A percentile compares a stretch with the other conserved stretches of the same genome.
phyloP scores from a whole-genome alignment of 1,140 invertebrate species.

The Drosophila malerkotliana region DNA sequence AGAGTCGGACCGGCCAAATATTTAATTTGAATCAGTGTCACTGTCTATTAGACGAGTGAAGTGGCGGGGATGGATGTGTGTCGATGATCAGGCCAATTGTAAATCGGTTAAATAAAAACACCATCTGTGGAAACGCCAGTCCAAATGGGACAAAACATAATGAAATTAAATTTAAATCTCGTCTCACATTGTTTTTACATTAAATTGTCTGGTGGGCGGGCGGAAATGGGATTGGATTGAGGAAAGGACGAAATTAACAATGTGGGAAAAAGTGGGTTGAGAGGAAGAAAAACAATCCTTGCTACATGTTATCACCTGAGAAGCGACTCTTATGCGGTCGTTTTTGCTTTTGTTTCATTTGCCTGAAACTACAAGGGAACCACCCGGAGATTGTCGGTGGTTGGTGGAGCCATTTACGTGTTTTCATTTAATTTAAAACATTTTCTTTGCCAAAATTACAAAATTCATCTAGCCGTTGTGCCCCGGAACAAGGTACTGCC shows the following conservation, averaged over 20 bases:
- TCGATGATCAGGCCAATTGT: slow-evolving; percentile 43
- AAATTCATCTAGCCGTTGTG: slow-evolving; percentile 35
- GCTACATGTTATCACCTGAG: slow-evolving; percentile 41
- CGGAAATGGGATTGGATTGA: slow-evolving; percentile 3
- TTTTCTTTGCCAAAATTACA: slow-evolving; percentile 77
- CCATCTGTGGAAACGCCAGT: slow-evolving; percentile 1
- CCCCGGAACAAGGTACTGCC: neutral
- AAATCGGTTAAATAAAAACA: slow-evolving; percentile 46
- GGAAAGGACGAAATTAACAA: slow-evolving; percentile 19
- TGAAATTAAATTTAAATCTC: slow-evolving; percentile 34
- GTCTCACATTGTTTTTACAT: slow-evolving; percentile 20
- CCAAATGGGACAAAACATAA: slow-evolving; percentile 5
- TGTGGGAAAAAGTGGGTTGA: slow-evolving; percentile 10
- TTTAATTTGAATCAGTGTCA: slow-evolving; percentile 82
- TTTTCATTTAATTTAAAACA: slow-evolving; percentile 82
- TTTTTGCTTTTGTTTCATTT: slow-evolving; percentile 78
- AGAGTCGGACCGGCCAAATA: slow-evolving; percentile 53
- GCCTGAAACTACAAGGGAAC: slow-evolving; percentile 65
- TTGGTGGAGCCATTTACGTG: slow-evolving; percentile 38
- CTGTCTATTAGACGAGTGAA: slow-evolving; percentile 46
- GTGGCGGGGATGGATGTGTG: slow-evolving; percentile 11
- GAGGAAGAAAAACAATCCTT: slow-evolving; percentile 25
- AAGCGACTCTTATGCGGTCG: slow-evolving; percentile 18
- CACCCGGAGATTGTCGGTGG: slow-evolving; percentile 2
- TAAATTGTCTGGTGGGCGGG: slow-evolving; percentile 12